Percentiles rank a stretch among this genome's conserved stretches.
Conservation (phyloP, 2,888 invertebrate species). For the Spodoptera exigua region DNA sequence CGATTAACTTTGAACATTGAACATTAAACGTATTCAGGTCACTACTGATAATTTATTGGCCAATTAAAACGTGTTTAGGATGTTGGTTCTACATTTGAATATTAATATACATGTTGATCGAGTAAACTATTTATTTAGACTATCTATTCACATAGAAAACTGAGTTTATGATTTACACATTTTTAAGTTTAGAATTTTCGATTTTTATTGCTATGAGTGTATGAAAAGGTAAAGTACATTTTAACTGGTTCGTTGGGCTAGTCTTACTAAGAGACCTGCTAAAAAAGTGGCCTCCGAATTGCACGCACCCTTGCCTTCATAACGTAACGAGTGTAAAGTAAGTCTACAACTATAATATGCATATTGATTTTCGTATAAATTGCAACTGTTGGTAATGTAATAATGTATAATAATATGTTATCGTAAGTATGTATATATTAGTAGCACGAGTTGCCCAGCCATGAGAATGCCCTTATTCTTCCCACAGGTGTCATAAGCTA, state of each 20-base stretch:
- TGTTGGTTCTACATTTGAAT: conserved; percentile 27
- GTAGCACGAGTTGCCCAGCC: conserved; percentile 17
- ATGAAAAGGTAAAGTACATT: too few species aligned
- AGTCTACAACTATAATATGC: too few species aligned
- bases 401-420: conserved; percentile 27
- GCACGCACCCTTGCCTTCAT: too few species aligned
- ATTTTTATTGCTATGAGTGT: neutral
- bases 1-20: conserved; percentile 65
- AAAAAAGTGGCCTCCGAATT: too few species aligned
- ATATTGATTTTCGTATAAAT: too few species aligned
- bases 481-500: conserved; percentile 45
- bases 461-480: conserved; percentile 22
- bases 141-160: too few species aligned
- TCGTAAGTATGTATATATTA: conserved; percentile 49
- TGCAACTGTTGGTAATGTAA: conserved; percentile 13
- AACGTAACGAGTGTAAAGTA: too few species aligned
- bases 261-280: too few species aligned
- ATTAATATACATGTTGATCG: conserved; percentile 3
- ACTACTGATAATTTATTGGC: conserved; percentile 49
- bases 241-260: too few species aligned
- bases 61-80: conserved; percentile 47
- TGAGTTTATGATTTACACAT: too few species aligned
- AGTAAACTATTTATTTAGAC: too few species aligned
- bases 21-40: conserved; percentile 54
- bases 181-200: neutral